These are phyloP conservation scores for Microchrysa polita DNA, from an alignment of 2,888 invertebrate genomes.

Conservation along the genomic window DNA sequence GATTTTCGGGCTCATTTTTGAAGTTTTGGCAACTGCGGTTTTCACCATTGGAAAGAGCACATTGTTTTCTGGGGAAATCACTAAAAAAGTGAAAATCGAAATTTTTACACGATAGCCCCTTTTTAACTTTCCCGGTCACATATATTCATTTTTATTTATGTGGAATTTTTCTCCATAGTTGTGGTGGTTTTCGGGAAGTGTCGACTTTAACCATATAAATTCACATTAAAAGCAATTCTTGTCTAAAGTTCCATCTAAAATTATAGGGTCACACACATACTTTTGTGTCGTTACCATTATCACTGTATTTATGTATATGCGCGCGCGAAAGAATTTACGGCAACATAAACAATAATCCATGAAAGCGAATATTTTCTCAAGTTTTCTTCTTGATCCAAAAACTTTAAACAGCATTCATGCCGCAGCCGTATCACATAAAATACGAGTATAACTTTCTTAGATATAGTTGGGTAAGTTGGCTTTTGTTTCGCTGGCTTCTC, in stretches of 20 bases:
- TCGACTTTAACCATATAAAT: neutral
- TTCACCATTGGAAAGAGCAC: no score
- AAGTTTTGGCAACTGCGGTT: no score
- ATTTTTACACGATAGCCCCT: no score
- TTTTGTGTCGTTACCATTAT: conserved; percentile 13
- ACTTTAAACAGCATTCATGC: conserved; percentile 12
- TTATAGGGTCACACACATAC: conserved; percentile 19
- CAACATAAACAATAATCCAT: conserved; percentile 25
- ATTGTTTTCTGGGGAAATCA: no score
- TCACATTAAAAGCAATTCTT: conserved; percentile 23
- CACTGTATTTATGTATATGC: conserved; percentile 2
- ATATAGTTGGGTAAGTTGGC: conserved; percentile 10
- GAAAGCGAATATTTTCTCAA: conserved; percentile 17
- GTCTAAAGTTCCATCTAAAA: conserved; percentile 13
- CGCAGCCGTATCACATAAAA: neutral
- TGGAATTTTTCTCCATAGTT: neutral
- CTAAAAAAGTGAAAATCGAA: no score
- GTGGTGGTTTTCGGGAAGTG: neutral
- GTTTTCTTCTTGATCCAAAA: conserved; percentile 10
- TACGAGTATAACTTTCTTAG: conserved; percentile 1
- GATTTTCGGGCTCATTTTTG: no score
- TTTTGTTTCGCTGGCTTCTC: neutral
- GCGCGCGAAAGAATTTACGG: conserved; percentile 9
- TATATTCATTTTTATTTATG: no score
- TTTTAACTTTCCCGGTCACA: no score